Conservation (phyloP, 2,888 invertebrate genomes). For the Mesorhabditis spiculigera region DNA sequence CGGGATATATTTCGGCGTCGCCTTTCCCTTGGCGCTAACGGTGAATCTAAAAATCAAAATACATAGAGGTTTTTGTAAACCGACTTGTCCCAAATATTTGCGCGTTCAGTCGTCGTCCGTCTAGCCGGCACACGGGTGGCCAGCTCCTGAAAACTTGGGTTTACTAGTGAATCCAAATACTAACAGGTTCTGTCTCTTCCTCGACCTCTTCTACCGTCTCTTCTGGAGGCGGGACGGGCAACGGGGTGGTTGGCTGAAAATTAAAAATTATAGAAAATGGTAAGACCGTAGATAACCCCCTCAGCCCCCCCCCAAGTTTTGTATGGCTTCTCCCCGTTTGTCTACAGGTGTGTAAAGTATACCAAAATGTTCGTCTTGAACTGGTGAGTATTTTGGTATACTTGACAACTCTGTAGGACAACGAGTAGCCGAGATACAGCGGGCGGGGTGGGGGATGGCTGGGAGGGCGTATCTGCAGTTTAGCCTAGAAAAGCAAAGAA, state of each 20-base stretch:
- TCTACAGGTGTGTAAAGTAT: too few species aligned
- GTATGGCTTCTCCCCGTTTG: too few species aligned
- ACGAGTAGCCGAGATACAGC: too few species aligned
- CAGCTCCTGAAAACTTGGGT: not conserved
- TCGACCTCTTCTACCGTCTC: constrained; percentile 11
- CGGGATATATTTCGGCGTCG: constrained; percentile 50
- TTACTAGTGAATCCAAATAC: not conserved
- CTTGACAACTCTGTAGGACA: too few species aligned
- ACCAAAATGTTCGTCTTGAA: too few species aligned
- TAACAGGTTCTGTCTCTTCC: constrained; percentile 15
- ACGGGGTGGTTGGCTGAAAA: constrained; percentile 10
- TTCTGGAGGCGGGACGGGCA: constrained; percentile 6
- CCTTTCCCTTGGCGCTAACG: constrained; percentile 40
- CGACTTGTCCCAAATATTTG: constrained; percentile 49
- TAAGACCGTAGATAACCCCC: too few species aligned
- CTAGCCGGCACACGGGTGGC: constrained; percentile 22
- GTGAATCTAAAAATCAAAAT: constrained; percentile 32
- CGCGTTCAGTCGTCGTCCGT: constrained; percentile 29
- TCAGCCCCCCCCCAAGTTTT: too few species aligned
- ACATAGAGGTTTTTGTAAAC: not conserved
- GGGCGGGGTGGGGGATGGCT: too few species aligned
- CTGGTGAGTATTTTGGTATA: too few species aligned
- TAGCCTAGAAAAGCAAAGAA: not conserved
- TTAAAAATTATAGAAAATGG: not conserved
- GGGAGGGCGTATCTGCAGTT: too few species aligned